Conservation (phyloP, 2,113 vertebrate genomes). For the Vireo altiloquus region DNA sequence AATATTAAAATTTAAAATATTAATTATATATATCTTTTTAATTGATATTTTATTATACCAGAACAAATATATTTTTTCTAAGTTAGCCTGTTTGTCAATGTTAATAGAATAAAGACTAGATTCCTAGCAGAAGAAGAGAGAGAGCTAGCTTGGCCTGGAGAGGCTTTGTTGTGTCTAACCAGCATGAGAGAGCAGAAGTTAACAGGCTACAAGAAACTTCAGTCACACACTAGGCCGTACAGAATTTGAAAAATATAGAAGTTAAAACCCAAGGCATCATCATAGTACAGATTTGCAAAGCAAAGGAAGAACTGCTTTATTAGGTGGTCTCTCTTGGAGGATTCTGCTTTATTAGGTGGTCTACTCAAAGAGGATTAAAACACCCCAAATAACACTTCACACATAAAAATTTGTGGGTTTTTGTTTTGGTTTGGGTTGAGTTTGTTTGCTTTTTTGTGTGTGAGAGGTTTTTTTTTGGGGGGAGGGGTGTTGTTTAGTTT, state of each 20-base stretch:
- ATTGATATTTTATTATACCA: too few relatives aligned
- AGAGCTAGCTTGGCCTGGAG: too few relatives aligned
- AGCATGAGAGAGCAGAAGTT: too few relatives aligned
- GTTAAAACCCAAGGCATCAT: too few relatives aligned
- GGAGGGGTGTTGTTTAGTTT: neutral
- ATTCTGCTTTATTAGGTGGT: neutral
- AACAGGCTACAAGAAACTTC: too few relatives aligned
- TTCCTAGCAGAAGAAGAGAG: neutral
- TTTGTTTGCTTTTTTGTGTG: neutral
- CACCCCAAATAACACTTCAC: neutral
- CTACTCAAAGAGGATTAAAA: neutral
- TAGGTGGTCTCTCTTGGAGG: too few relatives aligned
- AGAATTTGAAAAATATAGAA: too few relatives aligned
- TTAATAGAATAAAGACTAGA: neutral
- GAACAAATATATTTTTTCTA: too few relatives aligned
- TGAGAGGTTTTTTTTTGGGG: neutral
- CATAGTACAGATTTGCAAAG: neutral
- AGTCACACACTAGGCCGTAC: too few relatives aligned
- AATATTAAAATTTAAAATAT: conserved; percentile 17
- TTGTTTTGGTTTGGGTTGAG: neutral
- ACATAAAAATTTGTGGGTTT: neutral
- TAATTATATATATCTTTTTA: too few relatives aligned
- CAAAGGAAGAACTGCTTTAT: neutral
- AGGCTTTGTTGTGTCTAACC: too few relatives aligned
- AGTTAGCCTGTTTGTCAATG: neutral